A percentile compares a stretch with the other conserved stretches of the same genome.
phyloP scores from a whole-genome alignment of 2,797 vertebrate genomes.

The Tragelaphus oryx region DNA sequence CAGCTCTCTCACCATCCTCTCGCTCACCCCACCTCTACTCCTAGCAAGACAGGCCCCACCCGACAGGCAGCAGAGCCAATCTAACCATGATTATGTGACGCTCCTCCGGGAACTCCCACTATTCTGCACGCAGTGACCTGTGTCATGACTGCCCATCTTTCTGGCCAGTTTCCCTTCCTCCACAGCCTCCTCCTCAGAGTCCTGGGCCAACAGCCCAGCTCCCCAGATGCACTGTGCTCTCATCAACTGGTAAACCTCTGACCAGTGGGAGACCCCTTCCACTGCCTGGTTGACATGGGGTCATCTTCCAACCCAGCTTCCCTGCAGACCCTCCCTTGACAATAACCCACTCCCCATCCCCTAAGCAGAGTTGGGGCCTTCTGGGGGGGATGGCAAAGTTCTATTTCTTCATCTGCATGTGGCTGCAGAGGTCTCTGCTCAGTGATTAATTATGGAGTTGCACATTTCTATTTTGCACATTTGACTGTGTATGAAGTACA shows the following conservation, averaged over 20 bases:
- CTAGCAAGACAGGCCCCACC: not conserved
- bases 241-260: not conserved
- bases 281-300: not conserved
- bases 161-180: no score
- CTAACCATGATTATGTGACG: fast-evolving
- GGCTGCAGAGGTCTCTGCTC: not conserved
- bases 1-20: not conserved
- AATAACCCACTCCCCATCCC: not conserved
- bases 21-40: not conserved
- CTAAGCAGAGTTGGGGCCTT: not conserved
- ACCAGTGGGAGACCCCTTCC: not conserved
- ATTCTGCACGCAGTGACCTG: fast-evolving
- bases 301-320: not conserved
- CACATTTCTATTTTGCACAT: not conserved
- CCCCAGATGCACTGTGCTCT: not conserved
- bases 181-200: not conserved
- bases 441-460: not conserved
- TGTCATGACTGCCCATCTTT: no score
- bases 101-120: not conserved
- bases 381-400: not conserved
- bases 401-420: not conserved
- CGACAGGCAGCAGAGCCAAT: not conserved
- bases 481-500: not conserved
- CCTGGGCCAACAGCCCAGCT: not conserved
- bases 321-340: not conserved